These are phyloP conservation scores for Platyura marginata DNA, from an alignment of 1,140 invertebrate genomes.

Conservation along the genomic window DNA sequence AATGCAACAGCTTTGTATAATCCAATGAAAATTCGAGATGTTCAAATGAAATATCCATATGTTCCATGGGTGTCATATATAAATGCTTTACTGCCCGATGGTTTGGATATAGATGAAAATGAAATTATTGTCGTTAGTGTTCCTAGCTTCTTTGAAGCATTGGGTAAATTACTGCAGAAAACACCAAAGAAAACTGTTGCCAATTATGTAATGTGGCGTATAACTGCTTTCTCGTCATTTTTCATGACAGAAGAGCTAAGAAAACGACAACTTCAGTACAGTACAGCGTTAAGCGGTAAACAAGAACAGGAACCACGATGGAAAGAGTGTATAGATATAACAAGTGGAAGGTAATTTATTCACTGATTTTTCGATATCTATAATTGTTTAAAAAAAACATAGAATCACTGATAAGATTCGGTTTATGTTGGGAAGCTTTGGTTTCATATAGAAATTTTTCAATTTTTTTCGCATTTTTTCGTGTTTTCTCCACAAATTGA, in stretches of 20 bases:
- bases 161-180: conserved; percentile 34
- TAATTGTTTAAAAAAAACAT: too few relatives aligned
- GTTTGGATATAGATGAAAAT: conserved; percentile 36
- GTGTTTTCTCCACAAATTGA: too few relatives aligned
- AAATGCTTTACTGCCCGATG: conserved; percentile 46
- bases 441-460: too few relatives aligned
- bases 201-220: conserved; percentile 73
- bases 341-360: conserved; percentile 51
- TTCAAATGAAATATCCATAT: conserved; percentile 49
- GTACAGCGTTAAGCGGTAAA: conserved; percentile 52
- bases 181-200: conserved; percentile 33
- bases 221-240: conserved; percentile 47
- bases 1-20: conserved; percentile 86
- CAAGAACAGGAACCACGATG: conserved; percentile 59
- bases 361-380: too few relatives aligned
- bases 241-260: conserved; percentile 57
- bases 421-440: conserved; percentile 5
- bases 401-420: too few relatives aligned
- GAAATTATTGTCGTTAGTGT: conserved; percentile 68
- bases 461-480: too few relatives aligned
- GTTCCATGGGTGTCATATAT: conserved; percentile 45
- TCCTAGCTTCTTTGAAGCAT: conserved; percentile 49
- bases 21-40: conserved; percentile 59
- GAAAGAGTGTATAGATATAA: conserved; percentile 65
- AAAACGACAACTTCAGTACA: conserved; percentile 50